Evolutionary conservation across 1,140 invertebrate genomes (phyloP).

Genomic region (Chironomus tepperi): DNA sequence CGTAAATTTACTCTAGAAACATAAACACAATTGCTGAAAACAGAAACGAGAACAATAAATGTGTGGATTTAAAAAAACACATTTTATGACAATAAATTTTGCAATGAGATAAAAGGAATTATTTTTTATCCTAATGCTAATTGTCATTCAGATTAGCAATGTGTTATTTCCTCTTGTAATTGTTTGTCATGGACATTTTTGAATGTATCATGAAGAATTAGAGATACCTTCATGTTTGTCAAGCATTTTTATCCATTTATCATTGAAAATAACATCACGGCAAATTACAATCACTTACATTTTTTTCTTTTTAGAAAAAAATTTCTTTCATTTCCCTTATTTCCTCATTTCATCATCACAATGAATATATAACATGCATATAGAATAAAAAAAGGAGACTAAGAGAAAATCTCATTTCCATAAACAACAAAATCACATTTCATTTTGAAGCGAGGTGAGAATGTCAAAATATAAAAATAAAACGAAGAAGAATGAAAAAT

Average conservation of each 20-base stretch:
- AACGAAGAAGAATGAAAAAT: neutral
- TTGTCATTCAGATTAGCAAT: too few relatives aligned
- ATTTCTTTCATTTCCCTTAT: neutral
- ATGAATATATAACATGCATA: neutral
- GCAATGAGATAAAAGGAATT: too few relatives aligned
- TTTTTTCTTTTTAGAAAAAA: neutral
- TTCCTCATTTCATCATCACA: conserved; percentile 11
- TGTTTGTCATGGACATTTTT: too few relatives aligned
- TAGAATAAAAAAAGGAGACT: neutral
- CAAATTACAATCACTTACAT: neutral
- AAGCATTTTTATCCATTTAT: too few relatives aligned
- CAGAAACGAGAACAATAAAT: neutral
- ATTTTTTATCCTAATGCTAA: too few relatives aligned
- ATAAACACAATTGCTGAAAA: conserved; percentile 3
- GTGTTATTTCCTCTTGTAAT: too few relatives aligned
- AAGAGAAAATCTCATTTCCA: conserved; percentile 8
- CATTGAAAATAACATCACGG: neutral
- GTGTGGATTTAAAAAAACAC: conserved; percentile 1
- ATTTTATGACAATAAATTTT: neutral
- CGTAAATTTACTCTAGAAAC: neutral
- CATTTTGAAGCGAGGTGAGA: conserved; percentile 5
- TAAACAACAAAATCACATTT: conserved; percentile 14
- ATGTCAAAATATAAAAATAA: neutral
- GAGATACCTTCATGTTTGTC: too few relatives aligned
- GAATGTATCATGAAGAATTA: too few relatives aligned